These are phyloP conservation scores for Lathamus discolor DNA, from an alignment of 2,113 vertebrate genomes.

Conservation along the genomic window DNA sequence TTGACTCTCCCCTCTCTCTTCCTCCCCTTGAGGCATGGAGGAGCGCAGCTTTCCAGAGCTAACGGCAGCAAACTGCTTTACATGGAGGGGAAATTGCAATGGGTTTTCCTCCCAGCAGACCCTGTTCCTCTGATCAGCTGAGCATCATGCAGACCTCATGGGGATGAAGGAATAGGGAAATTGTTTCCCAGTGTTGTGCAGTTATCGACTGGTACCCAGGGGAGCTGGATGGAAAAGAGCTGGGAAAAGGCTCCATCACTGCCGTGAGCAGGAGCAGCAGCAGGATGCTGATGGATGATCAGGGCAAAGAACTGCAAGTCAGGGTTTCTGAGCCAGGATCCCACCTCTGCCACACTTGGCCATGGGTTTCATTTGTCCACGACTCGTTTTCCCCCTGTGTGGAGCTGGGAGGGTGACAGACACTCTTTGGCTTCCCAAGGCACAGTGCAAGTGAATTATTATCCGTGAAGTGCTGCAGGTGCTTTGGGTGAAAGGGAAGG, in stretches of 20 bases:
- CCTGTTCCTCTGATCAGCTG: background rate
- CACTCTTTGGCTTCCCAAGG: background rate
- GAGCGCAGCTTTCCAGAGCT: background rate
- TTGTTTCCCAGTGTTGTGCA: rapidly evolving
- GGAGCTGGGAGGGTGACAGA: background rate
- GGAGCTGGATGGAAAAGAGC: background rate
- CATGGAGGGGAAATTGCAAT: background rate
- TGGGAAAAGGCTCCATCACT: background rate
- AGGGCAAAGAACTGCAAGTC: background rate
- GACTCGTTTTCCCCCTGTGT: rapidly evolving
- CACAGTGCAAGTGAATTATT: background rate
- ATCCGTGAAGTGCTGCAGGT: slow-evolving; percentile 19
- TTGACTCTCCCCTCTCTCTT: background rate
- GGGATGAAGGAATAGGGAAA: background rate
- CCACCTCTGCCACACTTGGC: background rate
- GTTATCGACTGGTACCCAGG: rapidly evolving
- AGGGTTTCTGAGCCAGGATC: background rate
- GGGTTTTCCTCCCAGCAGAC: background rate
- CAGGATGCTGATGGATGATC: rapidly evolving
- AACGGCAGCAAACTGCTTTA: background rate
- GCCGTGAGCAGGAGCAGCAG: background rate
- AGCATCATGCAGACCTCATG: background rate
- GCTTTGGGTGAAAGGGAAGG: slow-evolving; percentile 11
- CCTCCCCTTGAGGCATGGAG: background rate
- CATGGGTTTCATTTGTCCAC: background rate